Evolutionary conservation across 2,113 vertebrate genomes (phyloP), one percentile per base, ranked within the genome.

Genomic region (Rissa tridactyla): DNA sequence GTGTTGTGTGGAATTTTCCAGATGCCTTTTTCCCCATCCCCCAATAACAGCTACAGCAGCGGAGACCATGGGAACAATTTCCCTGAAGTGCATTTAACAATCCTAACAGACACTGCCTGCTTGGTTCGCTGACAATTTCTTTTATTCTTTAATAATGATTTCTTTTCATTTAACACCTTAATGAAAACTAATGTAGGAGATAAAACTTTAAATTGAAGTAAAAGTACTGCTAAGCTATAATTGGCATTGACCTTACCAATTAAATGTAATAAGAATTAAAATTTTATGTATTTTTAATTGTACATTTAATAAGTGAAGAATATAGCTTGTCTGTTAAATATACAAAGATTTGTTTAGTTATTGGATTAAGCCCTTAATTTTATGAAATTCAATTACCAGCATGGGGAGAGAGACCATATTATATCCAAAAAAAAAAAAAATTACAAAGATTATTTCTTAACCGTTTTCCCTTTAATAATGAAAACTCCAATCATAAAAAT

Each of bases 271-370:
- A 95, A 94, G 46, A 94, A 97, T 97, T 96, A 97, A 97, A 96
- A 51, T 95, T 94, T 92, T 97, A 97, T 96, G 58, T 83, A 71
- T 97, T 98, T 97, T 97, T 97, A 98, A 98, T 98, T 97, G 85
- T 76, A 91, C 79, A 47, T 92, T 96, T 97, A 96, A 66, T 95
- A 97, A 96, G 75, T 94, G 92, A 97, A 94, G 88, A 96, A 86
- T 94, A 91, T 62, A 94, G 36, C 70, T 95, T 97, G 85, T 96
- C 97, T 89, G 69, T 96, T 96, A 97, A 97, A 93, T 92, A 97
- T 78, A 87, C 58, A 95, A 94, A 93, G 44, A 94, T 96, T 97
- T 97, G 93, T 97, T 97, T 96, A 97, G 92, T 76, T 93, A 85
- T 69, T 94, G 72, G 66, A 94, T 95, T 93, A 95, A 87, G 66